These are phyloP conservation scores for Cyclargus thomasi DNA, from an alignment of 1,140 invertebrate species.

Conservation along the genomic window DNA sequence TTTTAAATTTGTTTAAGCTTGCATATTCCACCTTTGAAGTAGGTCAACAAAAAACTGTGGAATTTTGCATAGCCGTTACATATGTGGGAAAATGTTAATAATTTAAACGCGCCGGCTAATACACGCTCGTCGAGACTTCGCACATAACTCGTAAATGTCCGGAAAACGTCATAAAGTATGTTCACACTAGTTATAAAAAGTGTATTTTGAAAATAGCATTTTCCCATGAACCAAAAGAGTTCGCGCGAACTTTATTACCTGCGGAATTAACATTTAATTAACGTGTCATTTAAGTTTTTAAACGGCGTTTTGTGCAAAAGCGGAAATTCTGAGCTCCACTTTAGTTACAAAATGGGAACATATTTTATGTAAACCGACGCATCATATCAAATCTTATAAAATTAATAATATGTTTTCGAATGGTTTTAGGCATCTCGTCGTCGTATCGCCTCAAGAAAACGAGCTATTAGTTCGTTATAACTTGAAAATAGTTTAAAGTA, in stretches of 20 bases:
- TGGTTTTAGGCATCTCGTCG: background rate
- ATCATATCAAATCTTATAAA: background rate
- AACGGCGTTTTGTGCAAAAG: background rate
- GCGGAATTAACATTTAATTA: background rate
- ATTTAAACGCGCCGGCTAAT: background rate
- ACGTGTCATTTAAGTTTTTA: background rate
- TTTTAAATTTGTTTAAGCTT: too few species aligned
- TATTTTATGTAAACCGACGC: background rate
- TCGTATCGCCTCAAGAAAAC: too few species aligned
- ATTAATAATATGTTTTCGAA: too few species aligned
- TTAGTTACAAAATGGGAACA: background rate
- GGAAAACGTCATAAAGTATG: background rate
- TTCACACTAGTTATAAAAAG: slow-evolving; percentile 1
- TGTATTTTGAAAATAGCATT: background rate
- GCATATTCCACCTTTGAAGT: too few species aligned
- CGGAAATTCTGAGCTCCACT: background rate
- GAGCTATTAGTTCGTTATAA: too few species aligned
- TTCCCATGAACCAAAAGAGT: background rate
- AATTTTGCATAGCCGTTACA: background rate
- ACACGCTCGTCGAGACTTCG: background rate
- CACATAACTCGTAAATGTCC: background rate
- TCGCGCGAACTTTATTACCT: background rate
- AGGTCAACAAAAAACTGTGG: too few species aligned
- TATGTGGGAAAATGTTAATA: background rate
- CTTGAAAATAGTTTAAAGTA: too few species aligned